Evolutionary conservation across 2,888 invertebrate genomes (phyloP), one percentile per base, ranked within the genome.

Genomic region (Oeneis ivallda): DNA sequence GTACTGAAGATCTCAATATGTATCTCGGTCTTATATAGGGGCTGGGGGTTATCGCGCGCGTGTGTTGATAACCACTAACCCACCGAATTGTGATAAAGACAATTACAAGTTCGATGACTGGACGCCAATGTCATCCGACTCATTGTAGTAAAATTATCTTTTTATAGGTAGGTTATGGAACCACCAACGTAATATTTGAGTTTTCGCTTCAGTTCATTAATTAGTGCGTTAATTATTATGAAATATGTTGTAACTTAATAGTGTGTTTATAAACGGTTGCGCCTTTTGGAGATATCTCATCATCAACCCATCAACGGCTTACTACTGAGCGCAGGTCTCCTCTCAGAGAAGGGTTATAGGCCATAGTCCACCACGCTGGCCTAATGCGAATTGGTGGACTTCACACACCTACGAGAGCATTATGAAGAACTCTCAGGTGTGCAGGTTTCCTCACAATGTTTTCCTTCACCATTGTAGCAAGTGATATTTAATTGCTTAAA

Each of bases 141-240:
- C 79, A 79, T 82, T 79, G 79, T 89, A 89, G 89, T 90, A 90
- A 89, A 88, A 81, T 89, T 87, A 89, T 89, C 89, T 75, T 70
- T 74, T 74, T 72, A 70, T 78, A 75, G 77, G 75, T 78, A 74
- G 76, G 73, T 71, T 70, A 66, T 60, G 63, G 54, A 64, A 56
- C 65, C 60, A 37, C 62, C 8, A 13, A 32, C 50, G 61, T 61
- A 61, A 50, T 39, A 34, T 37, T 59, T 59, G 15, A 47, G 59
- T 47, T 49, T 37, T 49, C 13, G 37, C n/a, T 45, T 17, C 59
- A 19, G 43, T 53, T 56, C 52, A 65, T 68, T 62, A 43, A 68
- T 66, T 61, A 19, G 13, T 19, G 56, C 56, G 39, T 39, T n/a
- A 56, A 56, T 54, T 66, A 47, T 6, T 50, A 50, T 26, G 1